Evolutionary conservation across 2,888 invertebrate species (phyloP), one percentile per base, ranked within the genome.

Genomic region (Conus canariensis): DNA sequence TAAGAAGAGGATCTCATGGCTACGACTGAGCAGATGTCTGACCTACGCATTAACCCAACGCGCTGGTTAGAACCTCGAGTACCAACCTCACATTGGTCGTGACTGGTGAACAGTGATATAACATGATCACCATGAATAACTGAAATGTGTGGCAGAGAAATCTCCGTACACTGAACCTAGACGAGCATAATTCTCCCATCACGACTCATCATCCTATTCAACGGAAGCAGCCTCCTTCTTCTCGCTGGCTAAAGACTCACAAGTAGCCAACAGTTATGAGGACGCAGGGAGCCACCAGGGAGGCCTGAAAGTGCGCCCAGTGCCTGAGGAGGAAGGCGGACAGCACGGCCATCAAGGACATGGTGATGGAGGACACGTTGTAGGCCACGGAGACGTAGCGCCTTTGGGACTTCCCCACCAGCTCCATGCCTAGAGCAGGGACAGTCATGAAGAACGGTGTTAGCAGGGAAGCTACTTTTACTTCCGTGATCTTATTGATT

Each of bases 331-430:
- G 91, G 14, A 92, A 87, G 56, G 92, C 90, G 1, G 93, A 92
- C 7, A 93, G 85, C 82, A 93, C 93, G 30, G 93, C 67, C n/a
- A 93, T 88, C 14, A 91, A 77, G 89, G 93, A 93, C 6, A 92
- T 64, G 80, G 92, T 67, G 85, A 93, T 93, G 89, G 93, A 93
- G 88, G 91, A 93, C 5, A 92, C 86, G n/a, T 93, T 93, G 89
- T 93, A 94, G 88, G 93, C 93, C 25, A 93, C 93, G 6, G 93
- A 90, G 30, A 92, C 90, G 59, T 90, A 90, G 8, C 93, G 77
- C 80, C 93, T 92, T 60, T 93, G 93, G 80, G 93, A 93, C 85
- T 92, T 93, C 25, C 88, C 91, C 92, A 92, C 91, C 67, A 86
- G 45, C 67, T 86, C 86, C 67, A 86, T 45, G 2, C 86, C 86